Evolutionary conservation across 2,797 vertebrate genomes (phyloP).

Genomic region (Phalloptychus januarius): DNA sequence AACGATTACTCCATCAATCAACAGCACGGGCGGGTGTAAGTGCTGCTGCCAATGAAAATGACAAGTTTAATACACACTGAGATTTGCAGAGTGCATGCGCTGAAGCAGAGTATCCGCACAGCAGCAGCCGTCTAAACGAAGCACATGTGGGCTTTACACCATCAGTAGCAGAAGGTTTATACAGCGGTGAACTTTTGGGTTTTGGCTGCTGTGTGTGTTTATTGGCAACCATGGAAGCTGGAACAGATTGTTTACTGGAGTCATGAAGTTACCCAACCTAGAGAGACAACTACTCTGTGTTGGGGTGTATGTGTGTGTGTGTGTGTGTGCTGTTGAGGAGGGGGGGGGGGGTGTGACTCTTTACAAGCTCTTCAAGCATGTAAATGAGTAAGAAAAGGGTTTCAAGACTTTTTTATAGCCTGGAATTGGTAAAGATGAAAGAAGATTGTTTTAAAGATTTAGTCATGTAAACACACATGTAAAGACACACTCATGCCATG

Average conservation of each 20-base stretch:
- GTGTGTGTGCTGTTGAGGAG: background rate
- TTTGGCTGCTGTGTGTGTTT: conserved; percentile 38
- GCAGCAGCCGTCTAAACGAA: conserved; percentile 7
- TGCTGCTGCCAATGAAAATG: conserved; percentile 45
- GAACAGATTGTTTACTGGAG: conserved; percentile 50
- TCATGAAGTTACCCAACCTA: conserved; percentile 47
- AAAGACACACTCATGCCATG: background rate
- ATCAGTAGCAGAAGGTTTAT: conserved; percentile 30
- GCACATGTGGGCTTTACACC: conserved; percentile 2
- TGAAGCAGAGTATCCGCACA: conserved; percentile 17
- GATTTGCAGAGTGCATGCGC: background rate
- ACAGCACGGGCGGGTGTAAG: conserved; percentile 39
- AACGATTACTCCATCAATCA: conserved; percentile 42
- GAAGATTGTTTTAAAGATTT: conserved; percentile 35
- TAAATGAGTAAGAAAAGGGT: conserved; percentile 55
- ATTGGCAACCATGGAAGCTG: conserved; percentile 37
- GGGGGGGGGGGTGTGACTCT: conserved; percentile 33
- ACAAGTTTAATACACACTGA: conserved; percentile 27
- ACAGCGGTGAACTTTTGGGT: conserved; percentile 38
- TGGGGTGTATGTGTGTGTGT: conserved; percentile 11
- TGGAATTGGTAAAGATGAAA: conserved; percentile 41
- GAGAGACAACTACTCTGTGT: conserved; percentile 30
- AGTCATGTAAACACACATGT: conserved; percentile 7
- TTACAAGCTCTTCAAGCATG: conserved; percentile 53
- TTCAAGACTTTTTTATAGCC: conserved; percentile 67